phyloP scores from a whole-genome alignment of 2,797 vertebrate species.

The Halcyon badia region DNA sequence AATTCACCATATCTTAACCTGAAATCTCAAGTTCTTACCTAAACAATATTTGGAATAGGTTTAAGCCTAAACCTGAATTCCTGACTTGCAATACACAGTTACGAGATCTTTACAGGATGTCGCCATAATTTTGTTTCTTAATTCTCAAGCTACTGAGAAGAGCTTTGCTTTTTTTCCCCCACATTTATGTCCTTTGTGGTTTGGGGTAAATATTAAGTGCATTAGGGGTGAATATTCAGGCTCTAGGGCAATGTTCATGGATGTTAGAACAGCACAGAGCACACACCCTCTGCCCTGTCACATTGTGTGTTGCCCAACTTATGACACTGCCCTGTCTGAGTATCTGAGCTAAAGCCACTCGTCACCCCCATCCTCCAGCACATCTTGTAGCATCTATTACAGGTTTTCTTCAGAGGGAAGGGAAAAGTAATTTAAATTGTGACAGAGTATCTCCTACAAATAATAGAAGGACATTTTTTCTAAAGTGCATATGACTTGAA shows the following conservation, averaged over 20 bases:
- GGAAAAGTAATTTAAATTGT: background rate
- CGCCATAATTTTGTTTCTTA: background rate
- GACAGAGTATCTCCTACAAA: background rate
- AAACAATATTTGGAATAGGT: background rate
- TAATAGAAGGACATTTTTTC: background rate
- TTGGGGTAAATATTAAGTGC: background rate
- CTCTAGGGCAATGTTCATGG: background rate
- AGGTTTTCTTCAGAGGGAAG: background rate
- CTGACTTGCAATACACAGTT: background rate
- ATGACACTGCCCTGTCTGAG: background rate
- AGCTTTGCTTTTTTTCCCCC: background rate
- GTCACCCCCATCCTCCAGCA: background rate
- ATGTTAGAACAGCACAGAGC: background rate
- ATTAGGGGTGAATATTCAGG: background rate
- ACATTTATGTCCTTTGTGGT: fast-evolving
- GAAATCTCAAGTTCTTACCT: background rate
- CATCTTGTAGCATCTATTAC: background rate
- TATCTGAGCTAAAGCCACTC: background rate
- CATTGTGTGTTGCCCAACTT: background rate
- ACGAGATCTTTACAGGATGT: background rate
- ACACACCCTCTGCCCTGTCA: no score
- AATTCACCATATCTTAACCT: background rate
- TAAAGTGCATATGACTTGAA: background rate
- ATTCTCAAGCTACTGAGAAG: background rate
- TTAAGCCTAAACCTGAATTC: background rate